These are phyloP conservation scores for Aplysina aerophoba DNA, from an alignment of 37 sponge, comb jelly and placozoan genomes.

Conservation along the genomic window DNA sequence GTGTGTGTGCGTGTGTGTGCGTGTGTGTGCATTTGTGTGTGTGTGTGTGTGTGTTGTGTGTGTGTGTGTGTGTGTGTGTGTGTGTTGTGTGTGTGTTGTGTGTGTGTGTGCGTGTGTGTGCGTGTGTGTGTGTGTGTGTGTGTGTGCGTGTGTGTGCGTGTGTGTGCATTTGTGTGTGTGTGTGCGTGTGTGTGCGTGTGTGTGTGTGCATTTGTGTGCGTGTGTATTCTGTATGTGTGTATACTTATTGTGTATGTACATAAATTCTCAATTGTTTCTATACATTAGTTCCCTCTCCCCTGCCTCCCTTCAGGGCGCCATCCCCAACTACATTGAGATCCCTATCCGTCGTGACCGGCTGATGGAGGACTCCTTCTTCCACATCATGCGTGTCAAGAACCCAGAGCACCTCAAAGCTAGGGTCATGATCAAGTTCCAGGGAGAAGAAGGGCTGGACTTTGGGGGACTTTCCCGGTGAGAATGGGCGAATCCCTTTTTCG, in stretches of 20 bases:
- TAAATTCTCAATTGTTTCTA: neutral
- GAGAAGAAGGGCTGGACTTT: conserved; percentile 95
- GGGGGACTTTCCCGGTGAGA: conserved; percentile 90
- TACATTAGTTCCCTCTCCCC: neutral
- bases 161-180: neutral
- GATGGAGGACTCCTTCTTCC: conserved; percentile 85
- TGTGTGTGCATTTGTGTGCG: neutral
- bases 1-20: neutral
- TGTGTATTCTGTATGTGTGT: no score
- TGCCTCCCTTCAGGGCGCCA: conserved; percentile 29
- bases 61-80: neutral
- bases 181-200: no score
- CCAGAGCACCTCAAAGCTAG: conserved; percentile 44
- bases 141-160: neutral
- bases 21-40: no score
- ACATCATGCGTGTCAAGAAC: conserved; percentile 74
- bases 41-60: no score
- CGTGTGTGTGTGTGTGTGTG: no score
- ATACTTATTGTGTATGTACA: neutral
- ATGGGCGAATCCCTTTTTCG: neutral
- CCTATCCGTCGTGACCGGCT: conserved; percentile 64
- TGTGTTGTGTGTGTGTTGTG: no score
- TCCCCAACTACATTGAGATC: conserved; percentile 76
- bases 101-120: neutral
- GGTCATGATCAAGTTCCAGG: conserved; percentile 83